phyloP scores from a whole-genome alignment of 2,797 vertebrate genomes.

The Remorina albescens region DNA sequence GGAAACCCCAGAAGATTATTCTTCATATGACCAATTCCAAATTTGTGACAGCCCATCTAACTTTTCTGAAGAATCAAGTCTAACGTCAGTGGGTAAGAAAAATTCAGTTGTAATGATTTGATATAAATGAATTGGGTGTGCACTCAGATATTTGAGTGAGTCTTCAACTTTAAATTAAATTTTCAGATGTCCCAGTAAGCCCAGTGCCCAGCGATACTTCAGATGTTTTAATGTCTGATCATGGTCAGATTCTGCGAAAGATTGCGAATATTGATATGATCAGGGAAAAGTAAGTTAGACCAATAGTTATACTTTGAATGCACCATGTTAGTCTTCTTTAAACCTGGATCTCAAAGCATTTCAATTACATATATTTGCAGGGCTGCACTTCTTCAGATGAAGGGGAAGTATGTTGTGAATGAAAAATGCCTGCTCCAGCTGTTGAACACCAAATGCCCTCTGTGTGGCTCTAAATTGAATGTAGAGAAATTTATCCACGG shows the following conservation, averaged over 20 bases:
- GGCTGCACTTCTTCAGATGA: slow-evolving; percentile 24
- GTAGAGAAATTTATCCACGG: slow-evolving; percentile 36
- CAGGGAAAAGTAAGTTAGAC: slow-evolving; percentile 42
- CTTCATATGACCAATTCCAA: neutral
- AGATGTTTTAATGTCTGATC: neutral
- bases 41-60: neutral
- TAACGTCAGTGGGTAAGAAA: slow-evolving; percentile 4
- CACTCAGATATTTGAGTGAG: neutral
- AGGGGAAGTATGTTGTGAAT: slow-evolving; percentile 34
- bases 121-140: neutral
- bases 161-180: neutral
- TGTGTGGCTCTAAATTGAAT: slow-evolving; percentile 35
- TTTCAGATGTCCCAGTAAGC: slow-evolving; percentile 20
- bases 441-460: slow-evolving; percentile 39
- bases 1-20: neutral
- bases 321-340: neutral
- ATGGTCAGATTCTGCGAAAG: neutral
- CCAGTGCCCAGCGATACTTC: neutral
- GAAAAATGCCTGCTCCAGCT: slow-evolving; percentile 37
- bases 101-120: neutral
- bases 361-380: neutral
- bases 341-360: neutral
- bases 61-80: slow-evolving; percentile 6
- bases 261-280: slow-evolving; percentile 4
- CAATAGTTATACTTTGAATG: neutral